Evolutionary conservation across 2,888 invertebrate genomes (phyloP), one percentile per base, ranked within the genome.

Genomic region (Pollenia amentaria): DNA sequence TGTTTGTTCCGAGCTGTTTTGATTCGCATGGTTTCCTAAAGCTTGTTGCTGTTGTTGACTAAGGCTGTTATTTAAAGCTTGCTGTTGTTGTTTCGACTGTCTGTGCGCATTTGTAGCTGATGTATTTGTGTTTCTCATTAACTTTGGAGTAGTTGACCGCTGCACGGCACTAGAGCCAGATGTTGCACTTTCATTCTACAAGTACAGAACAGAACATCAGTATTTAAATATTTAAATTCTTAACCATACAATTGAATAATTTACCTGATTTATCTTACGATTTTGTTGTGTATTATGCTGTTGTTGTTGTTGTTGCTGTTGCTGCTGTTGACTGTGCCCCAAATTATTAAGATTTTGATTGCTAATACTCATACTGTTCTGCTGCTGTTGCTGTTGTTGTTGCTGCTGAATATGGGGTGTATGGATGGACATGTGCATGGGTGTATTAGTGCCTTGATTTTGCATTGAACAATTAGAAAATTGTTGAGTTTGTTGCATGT

Each of bases 381-480:
- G 88, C 29, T 88, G 89, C 51, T 89, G 89, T 48, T 89, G 73
- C 14, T 94, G 94, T 12, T 85, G 85, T 9, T 84, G 84, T 46
- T 90, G 29, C 29, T 29, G 29, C 90, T 92, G 92, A 65, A 94
- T 94, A 88, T 95, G 96, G 91, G 96, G 96, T 84, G 96, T 94
- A 95, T 88, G 96, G 94, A 93, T 94, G 10, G 92, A 90, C 92
- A 93, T 93, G 88, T 95, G 94, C 92, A 93, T 90, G 11, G 93
- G 91, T 85, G 93, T 93, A 92, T 95, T 93, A 92, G 94, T 91
- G 91, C 95, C 91, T 93, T 95, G 89, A 89, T 94, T 92, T 94
- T 95, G 95, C 94, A 97, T 95, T n/a, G 96, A 96, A 90, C 97
- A 97, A 83, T 96, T 95, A 0, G 94, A 90, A 89, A 95, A 95